Evolutionary conservation across 37 sponge, comb jelly and placozoan species (phyloP).

Genomic region (Amphimedon queenslandica): DNA sequence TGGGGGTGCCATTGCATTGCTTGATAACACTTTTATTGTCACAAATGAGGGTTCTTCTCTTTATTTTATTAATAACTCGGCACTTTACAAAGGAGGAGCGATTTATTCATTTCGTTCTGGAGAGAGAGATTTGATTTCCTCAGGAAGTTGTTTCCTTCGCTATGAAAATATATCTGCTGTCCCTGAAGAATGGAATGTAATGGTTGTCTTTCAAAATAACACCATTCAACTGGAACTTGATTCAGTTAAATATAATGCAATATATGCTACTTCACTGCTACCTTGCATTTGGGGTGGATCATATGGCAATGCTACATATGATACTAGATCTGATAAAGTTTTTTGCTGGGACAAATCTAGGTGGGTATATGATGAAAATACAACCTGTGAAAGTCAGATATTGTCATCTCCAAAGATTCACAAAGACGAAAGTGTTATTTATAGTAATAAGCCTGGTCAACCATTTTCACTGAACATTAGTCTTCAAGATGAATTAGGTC

Average conservation of each 20-base stretch:
- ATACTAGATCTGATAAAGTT: not conserved
- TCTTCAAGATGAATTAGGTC: constrained; percentile 17
- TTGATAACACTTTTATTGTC: constrained; percentile 14
- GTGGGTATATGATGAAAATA: not conserved
- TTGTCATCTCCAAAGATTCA: not conserved
- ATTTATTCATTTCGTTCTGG: constrained; percentile 6
- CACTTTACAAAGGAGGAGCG: constrained; percentile 22
- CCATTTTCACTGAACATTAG: not conserved
- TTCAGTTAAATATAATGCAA: constrained; percentile 12
- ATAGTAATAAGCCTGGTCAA: constrained; percentile 2
- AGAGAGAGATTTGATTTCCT: constrained; percentile 24
- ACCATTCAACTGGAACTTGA: too few relatives aligned
- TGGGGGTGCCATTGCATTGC: constrained; percentile 35
- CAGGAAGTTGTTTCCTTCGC: constrained; percentile 42
- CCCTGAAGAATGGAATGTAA: constrained; percentile 23
- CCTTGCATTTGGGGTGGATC: constrained; percentile 53
- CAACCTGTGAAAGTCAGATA: not conserved
- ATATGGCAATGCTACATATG: not conserved
- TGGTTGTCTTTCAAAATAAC: constrained; percentile 35
- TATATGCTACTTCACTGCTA: constrained; percentile 46
- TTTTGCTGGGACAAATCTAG: constrained; percentile 1
- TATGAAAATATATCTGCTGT: not conserved
- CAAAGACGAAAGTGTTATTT: not conserved
- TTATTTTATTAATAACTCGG: constrained; percentile 7
- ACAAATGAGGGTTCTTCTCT: constrained; percentile 1